A percentile compares a stretch with the other conserved stretches of the same genome.
Conservation (phyloP, 2,113 vertebrate species). For the Catharus minimus region DNA sequence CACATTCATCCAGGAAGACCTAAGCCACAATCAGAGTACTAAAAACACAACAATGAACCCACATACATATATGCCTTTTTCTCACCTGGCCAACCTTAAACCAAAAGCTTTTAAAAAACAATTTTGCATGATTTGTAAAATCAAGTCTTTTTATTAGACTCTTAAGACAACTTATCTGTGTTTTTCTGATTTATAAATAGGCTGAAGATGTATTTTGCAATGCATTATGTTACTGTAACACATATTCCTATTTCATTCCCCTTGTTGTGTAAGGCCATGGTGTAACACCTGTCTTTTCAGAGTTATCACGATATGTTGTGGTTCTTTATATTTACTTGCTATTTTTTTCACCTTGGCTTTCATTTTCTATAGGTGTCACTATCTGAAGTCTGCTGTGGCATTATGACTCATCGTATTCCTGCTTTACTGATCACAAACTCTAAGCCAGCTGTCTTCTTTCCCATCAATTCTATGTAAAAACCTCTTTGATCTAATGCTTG, state of each 20-base stretch:
- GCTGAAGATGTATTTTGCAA: background rate
- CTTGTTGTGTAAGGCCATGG: background rate
- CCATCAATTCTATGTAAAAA: background rate
- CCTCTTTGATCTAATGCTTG: background rate
- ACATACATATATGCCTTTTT: fast-evolving
- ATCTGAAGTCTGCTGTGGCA: background rate
- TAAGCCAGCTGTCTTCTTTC: background rate
- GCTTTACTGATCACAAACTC: background rate
- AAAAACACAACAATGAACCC: background rate
- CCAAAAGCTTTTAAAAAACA: background rate
- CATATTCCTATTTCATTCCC: background rate
- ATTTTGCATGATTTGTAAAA: background rate
- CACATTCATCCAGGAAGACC: background rate
- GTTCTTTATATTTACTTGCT: background rate
- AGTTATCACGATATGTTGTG: background rate
- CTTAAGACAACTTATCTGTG: background rate
- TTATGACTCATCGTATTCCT: background rate
- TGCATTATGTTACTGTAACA: background rate
- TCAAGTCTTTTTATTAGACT: background rate
- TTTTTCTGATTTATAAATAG: background rate
- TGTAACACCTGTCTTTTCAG: background rate
- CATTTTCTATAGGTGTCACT: background rate
- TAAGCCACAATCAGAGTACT: background rate
- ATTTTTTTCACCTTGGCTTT: background rate
- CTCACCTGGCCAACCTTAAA: fast-evolving